Evolutionary conservation across 2,888 invertebrate species (phyloP).

Genomic region (Hedychridium roseum): DNA sequence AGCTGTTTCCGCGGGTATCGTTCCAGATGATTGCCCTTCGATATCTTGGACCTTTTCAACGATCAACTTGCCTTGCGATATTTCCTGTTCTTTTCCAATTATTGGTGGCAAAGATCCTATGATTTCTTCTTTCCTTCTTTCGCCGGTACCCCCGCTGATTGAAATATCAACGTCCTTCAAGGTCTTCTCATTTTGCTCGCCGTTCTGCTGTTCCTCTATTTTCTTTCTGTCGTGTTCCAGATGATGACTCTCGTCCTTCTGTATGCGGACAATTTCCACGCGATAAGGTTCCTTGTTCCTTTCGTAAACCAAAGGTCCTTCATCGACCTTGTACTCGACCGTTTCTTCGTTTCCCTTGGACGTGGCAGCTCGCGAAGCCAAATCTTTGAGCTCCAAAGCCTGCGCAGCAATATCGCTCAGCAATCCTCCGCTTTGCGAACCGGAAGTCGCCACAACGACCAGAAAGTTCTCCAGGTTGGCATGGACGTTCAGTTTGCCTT

Average conservation of each 20-base stretch:
- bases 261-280: conserved; percentile 31
- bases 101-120: too few species aligned
- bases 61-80: too few species aligned
- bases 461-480: conserved; percentile 80
- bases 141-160: too few species aligned
- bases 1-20: too few species aligned
- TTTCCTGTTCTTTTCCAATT: too few species aligned
- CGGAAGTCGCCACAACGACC: conserved; percentile 74
- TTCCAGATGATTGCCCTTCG: too few species aligned
- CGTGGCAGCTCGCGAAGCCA: conserved; percentile 5
- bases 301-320: conserved; percentile 7
- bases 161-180: conserved; percentile 10
- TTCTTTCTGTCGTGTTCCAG: not conserved
- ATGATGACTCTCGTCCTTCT: conserved; percentile 16
- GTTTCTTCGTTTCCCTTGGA: conserved; percentile 16
- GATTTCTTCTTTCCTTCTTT: conserved; percentile 14
- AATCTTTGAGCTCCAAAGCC: conserved; percentile 36
- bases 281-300: conserved; percentile 32
- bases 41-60: too few species aligned
- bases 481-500: conserved; percentile 77
- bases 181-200: conserved; percentile 14
- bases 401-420: conserved; percentile 54
- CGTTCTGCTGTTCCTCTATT: conserved; percentile 1
- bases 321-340: conserved; percentile 11
- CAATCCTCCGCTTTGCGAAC: too few species aligned